A percentile compares a stretch with the other conserved stretches of the same genome.
phyloP scores from a whole-genome alignment of 1,140 invertebrate species.

The Spodoptera frugiperda region DNA sequence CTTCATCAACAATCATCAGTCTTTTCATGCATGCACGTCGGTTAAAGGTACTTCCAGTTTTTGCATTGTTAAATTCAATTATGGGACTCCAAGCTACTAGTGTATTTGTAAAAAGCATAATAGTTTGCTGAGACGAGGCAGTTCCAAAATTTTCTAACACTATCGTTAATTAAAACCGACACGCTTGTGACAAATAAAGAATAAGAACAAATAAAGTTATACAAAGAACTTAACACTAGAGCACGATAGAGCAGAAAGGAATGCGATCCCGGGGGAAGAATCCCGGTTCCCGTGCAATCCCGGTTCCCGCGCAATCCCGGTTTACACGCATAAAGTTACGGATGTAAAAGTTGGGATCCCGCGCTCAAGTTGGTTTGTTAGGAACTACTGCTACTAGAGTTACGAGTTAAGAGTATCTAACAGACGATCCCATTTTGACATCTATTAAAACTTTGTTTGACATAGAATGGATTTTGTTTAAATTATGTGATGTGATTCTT shows the following conservation, averaged over 20 bases:
- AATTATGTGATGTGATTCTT: conserved; percentile 18
- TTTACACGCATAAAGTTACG: conserved; percentile 48
- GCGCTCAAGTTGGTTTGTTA: conserved; percentile 35
- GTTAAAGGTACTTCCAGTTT: no score
- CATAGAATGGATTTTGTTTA: not conserved
- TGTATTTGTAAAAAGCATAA: no score
- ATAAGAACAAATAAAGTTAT: conserved; percentile 14
- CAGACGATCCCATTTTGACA: conserved; percentile 23
- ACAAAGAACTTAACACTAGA: conserved; percentile 26
- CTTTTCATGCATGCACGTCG: no score
- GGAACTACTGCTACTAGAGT: conserved; percentile 14
- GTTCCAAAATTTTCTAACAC: no score
- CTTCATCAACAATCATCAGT: no score
- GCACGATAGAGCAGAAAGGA: conserved; percentile 52
- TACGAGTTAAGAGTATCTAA: not conserved
- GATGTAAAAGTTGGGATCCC: conserved; percentile 48
- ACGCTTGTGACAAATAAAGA: not conserved
- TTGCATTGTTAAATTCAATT: no score
- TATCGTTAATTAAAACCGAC: no score
- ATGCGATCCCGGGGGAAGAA: conserved; percentile 57
- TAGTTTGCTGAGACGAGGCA: no score
- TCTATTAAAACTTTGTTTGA: conserved; percentile 19
- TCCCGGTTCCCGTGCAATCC: conserved; percentile 49
- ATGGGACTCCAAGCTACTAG: no score
- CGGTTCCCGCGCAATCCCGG: conserved; percentile 44